phyloP scores from a whole-genome alignment of 2,113 vertebrate species.

The Clarias batrachus region DNA sequence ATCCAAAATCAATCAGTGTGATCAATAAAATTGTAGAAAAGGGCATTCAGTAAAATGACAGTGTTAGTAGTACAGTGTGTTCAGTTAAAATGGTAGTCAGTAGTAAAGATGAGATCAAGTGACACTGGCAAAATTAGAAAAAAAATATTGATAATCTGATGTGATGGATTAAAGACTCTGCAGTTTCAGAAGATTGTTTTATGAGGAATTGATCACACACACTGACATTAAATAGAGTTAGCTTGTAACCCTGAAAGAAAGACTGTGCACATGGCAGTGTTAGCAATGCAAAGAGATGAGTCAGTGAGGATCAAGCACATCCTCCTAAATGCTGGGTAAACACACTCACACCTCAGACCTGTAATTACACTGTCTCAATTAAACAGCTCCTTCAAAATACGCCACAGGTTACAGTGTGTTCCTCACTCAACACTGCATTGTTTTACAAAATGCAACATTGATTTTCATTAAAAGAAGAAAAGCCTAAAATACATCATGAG shows the following conservation, averaged over 20 bases:
- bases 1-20: no score
- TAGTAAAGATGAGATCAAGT: background rate
- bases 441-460: background rate
- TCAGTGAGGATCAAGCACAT: conserved; percentile 74
- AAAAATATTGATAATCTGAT: background rate
- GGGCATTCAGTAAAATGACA: background rate
- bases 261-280: background rate
- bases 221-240: background rate
- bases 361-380: conserved; percentile 78
- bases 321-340: conserved; percentile 69
- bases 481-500: background rate
- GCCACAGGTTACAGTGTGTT: conserved; percentile 34
- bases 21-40: no score
- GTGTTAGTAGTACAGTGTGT: background rate
- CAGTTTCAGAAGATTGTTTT: background rate
- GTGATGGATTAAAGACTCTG: background rate
- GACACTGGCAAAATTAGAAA: no score
- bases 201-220: background rate
- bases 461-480: conserved; percentile 6
- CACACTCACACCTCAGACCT: conserved; percentile 69
- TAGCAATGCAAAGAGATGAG: conserved; percentile 57
- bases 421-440: background rate
- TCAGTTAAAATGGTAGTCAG: background rate
- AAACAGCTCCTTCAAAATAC: conserved; percentile 62
- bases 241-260: background rate